Conservation (phyloP, 2,888 invertebrate species). For the Lasioglossum pauxillum region DNA sequence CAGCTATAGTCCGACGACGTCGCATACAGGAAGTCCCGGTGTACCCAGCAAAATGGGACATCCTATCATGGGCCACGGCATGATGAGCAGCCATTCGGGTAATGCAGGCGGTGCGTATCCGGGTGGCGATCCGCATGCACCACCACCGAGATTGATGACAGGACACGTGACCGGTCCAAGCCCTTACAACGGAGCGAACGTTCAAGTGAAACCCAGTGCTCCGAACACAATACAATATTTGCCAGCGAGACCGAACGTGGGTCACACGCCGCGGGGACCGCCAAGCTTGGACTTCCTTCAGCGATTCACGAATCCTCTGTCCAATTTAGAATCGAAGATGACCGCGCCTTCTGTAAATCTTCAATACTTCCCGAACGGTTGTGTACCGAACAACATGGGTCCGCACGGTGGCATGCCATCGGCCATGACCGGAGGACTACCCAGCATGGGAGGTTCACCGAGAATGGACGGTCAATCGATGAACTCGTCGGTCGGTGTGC, state of each 20-base stretch:
- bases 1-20: conserved; percentile 81
- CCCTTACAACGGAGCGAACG: conserved; percentile 91
- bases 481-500: conserved; percentile 81
- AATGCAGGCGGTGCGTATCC: conserved; percentile 86
- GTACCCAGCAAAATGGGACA: conserved; percentile 80
- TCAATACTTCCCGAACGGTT: conserved; percentile 90
- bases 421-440: conserved; percentile 84
- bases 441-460: conserved; percentile 79
- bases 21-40: conserved; percentile 82
- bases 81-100: conserved; percentile 77
- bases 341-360: conserved; percentile 87
- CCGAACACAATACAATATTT: conserved; percentile 99
- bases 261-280: conserved; percentile 91
- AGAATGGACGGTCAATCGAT: conserved; percentile 85
- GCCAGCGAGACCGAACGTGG: conserved; percentile 96
- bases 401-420: conserved; percentile 84
- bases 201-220: conserved; percentile 96
- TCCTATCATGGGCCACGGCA: conserved; percentile 81
- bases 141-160: conserved; percentile 85
- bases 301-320: conserved; percentile 93
- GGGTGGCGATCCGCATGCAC: conserved; percentile 86
- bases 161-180: conserved; percentile 83
- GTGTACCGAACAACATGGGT: conserved; percentile 86
- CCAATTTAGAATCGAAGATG: conserved; percentile 89
- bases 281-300: conserved; percentile 96